phyloP scores from a whole-genome alignment of 2,797 vertebrate genomes.

The Leuciscus waleckii region DNA sequence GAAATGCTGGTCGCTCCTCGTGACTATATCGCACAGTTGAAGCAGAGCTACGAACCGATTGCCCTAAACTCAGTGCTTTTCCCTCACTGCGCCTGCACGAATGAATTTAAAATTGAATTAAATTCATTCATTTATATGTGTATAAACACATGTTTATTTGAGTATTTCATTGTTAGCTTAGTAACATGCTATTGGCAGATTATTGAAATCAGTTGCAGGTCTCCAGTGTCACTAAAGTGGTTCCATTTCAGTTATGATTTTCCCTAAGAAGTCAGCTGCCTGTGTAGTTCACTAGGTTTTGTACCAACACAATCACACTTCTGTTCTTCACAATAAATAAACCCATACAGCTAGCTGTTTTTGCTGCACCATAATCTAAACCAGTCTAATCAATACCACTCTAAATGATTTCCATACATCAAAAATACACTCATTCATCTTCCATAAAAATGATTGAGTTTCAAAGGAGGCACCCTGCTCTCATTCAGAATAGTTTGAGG shows the following conservation, averaged over 20 bases:
- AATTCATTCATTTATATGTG: not conserved
- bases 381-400: not conserved
- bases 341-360: not conserved
- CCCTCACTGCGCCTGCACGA: too few species aligned
- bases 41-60: too few species aligned
- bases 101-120: not conserved
- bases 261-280: not conserved
- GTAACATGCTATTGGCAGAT: not conserved
- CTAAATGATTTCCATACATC: constrained; percentile 31
- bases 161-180: not conserved
- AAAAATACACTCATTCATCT: constrained; percentile 8
- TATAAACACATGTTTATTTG: not conserved
- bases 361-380: constrained; percentile 1
- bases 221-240: not conserved
- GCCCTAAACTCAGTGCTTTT: too few species aligned
- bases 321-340: constrained; percentile 35
- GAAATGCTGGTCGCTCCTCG: too few species aligned
- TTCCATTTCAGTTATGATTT: constrained; percentile 47
- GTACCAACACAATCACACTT: constrained; percentile 41
- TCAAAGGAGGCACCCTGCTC: not conserved
- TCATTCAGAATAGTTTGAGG: constrained; percentile 11
- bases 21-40: too few species aligned
- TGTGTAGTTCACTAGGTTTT: constrained; percentile 1
- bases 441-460: constrained; percentile 10
- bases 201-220: not conserved